Base-by-base conservation (phyloP, 2,113 vertebrate species). In the Bagarius yarrelli region DNA sequence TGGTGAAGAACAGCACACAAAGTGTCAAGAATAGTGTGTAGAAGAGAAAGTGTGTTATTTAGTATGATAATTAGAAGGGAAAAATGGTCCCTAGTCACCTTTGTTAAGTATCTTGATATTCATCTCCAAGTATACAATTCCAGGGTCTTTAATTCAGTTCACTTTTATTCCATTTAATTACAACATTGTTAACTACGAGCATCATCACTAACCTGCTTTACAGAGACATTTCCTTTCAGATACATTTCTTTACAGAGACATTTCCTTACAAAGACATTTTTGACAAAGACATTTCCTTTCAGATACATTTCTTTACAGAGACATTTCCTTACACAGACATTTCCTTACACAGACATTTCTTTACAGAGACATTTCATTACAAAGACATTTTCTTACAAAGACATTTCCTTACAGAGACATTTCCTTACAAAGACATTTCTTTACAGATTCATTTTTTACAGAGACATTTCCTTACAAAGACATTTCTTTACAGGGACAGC, bases 1-100 rank as follows among this genome's bases (percentile, higher is more conserved):
- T 60, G 69, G 72, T 64, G 67, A 66, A 30, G 81, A 34, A 78
- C 64, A 71, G 57, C 71, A 64, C 36, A 63, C 40, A 15, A 23
- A 57, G 59, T 77, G 55, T 56, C 74, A 32, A 18, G 59, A 73
- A 57, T 32, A 32, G 63, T 36, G 63, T 23, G 63, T 66, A 27
- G 16, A 21, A 8, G 32, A 21, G 32, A 36, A 32, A 14, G 16
- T 18, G 36, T 14, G 12, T 67, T 44, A n/a, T 44, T 67, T 13
- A 40, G 64, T 67, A 36, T 15, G 21, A 61, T 15, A 60, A 61
- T 1, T 30, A 64, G 64, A 32, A 4, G 59, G 25, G 16, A 60
- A 60, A 27, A 25, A 3, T 27, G 30, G 32, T 40, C 23, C 4
- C 18, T 66, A 61, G 27, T 30, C 1, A 30, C 25, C 2, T 14